Evolutionary conservation across 2,113 vertebrate genomes (phyloP), one percentile per base, ranked within the genome.

Genomic region (Corythaixoides concolor): DNA sequence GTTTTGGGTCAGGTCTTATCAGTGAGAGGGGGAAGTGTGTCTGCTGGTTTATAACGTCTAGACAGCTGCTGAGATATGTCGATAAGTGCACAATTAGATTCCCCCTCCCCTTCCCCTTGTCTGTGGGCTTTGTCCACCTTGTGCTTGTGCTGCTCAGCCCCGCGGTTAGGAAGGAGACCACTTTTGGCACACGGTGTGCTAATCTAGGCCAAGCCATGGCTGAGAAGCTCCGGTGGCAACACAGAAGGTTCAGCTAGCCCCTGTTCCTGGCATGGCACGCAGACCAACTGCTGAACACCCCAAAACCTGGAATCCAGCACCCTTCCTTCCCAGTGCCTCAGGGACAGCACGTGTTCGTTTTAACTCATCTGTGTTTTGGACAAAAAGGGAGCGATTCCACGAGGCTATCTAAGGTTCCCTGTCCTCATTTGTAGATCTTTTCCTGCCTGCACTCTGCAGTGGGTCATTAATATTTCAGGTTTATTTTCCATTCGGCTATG

Each of bases 401-500:
- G 0, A 23, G 43, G 82, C 81, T 47, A 26, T 27, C 79, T 81
- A 20, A 94, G 82, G 81, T 69, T 58, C 20, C 45, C 27, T 91
- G 85, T 93, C 93, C 95, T 97, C 64, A 1, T 85, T 77, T 92
- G 63, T 58, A 33, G 69, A 32, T 55, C 88, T 62, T 7, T 15
- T 11, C 79, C 85, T 85, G 90, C 86, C 56, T 9, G 41, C 3
- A 7, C 91, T 94, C 89, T 56, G 95, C 86, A 47, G 59, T 9
- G 63, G 35, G 0, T 81, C 67, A 96, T 97, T 68, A 97, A 97
- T 97, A 96, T 97, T 97, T 97, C 86, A 97, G 92, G 67, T 43
- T 60, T 27, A 28, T 93, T 83, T 95, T 80, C 92, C 94, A 74
- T 55, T 49, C 30, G 3, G 72, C 74, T 91, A 4, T 7, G 12